phyloP scores from a whole-genome alignment of 2,113 vertebrate species.

The Chloroceryle aenea region DNA sequence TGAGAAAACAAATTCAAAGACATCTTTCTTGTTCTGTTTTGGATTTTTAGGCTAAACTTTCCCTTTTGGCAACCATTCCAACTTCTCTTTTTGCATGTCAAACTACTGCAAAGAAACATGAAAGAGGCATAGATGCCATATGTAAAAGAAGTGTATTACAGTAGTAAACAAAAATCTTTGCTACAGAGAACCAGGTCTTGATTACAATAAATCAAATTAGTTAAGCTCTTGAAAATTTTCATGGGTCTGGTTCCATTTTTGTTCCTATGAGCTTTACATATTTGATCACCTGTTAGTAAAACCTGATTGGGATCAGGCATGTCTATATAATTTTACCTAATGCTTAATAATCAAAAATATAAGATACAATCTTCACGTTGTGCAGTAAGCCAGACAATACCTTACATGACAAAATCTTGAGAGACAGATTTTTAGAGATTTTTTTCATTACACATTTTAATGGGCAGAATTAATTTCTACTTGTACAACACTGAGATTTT shows the following conservation, averaged over 20 bases:
- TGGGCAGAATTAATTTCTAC: neutral
- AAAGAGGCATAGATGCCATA: neutral
- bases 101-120: neutral
- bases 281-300: neutral
- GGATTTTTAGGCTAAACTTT: neutral
- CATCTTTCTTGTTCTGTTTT: neutral
- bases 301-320: neutral
- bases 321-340: neutral
- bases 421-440: neutral
- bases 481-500: neutral
- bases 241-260: neutral
- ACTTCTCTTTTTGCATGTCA: neutral
- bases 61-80: neutral
- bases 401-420: neutral
- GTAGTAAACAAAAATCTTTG: neutral
- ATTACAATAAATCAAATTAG: neutral
- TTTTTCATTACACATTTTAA: neutral
- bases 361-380: neutral
- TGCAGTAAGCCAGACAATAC: neutral
- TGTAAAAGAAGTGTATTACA: neutral
- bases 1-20: neutral
- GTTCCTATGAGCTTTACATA: neutral
- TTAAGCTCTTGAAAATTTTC: neutral
- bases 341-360: neutral
- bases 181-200: neutral